Conservation (phyloP, 2,113 vertebrate genomes). For the Choloepus hoffmanni region DNA sequence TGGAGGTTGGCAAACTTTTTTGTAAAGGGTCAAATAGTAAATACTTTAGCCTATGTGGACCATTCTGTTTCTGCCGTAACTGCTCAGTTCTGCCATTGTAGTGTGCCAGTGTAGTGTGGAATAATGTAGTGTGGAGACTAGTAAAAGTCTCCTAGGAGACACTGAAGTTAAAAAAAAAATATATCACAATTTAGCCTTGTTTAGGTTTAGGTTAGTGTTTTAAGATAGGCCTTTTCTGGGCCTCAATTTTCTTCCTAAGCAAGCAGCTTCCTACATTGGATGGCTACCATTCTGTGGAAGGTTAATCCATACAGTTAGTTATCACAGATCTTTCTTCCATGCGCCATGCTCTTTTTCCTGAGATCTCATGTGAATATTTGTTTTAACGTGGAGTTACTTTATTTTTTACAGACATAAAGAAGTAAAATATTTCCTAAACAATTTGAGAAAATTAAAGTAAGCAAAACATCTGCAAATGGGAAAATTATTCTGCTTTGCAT, state of each 20-base stretch:
- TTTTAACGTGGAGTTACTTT: neutral
- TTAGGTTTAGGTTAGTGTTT: slow-evolving; percentile 33
- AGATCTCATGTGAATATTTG: neutral
- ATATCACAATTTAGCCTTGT: neutral
- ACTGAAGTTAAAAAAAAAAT: neutral
- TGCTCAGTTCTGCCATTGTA: neutral
- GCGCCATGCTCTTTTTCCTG: neutral
- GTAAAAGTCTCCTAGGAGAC: neutral
- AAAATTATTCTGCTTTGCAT: slow-evolving; percentile 30
- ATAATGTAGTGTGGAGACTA: neutral
- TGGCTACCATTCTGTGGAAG: neutral
- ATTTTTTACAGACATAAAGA: neutral
- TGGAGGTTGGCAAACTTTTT: neutral
- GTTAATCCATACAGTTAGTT: neutral
- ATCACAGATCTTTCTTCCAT: neutral
- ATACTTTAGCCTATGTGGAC: neutral
- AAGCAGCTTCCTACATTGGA: neutral
- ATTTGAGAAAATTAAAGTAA: slow-evolving; percentile 4
- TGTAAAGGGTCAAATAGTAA: neutral
- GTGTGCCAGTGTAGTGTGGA: no score
- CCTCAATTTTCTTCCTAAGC: neutral
- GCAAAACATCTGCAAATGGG: neutral
- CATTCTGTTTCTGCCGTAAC: neutral
- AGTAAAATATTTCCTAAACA: slow-evolving; percentile 40
- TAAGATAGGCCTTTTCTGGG: neutral